These are phyloP conservation scores for Dasyprocta punctata DNA, from an alignment of 2,113 vertebrate genomes.

Conservation along the genomic window DNA sequence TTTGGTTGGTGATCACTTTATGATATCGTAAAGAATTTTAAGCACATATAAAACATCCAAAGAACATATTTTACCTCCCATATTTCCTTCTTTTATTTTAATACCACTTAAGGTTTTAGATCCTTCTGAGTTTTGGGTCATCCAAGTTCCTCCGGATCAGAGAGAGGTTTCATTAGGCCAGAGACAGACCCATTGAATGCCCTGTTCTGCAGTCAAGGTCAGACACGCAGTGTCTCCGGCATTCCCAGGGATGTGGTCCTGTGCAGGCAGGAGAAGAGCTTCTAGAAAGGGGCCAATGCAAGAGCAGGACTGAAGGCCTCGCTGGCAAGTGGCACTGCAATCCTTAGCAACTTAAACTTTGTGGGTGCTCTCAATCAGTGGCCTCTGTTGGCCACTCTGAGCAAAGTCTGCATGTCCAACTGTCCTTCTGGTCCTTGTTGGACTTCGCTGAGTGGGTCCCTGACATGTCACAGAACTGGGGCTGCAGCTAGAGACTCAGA, in stretches of 20 bases:
- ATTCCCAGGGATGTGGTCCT: not conserved
- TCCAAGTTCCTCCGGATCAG: not conserved
- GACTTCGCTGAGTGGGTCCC: not conserved
- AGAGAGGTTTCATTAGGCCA: not conserved
- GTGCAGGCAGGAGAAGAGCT: not conserved
- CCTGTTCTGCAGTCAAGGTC: not conserved
- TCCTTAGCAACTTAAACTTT: not conserved
- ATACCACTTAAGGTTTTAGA: not conserved
- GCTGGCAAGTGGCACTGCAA: not conserved
- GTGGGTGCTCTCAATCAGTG: not conserved
- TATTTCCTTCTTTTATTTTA: conserved; percentile 3
- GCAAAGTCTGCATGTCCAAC: not conserved
- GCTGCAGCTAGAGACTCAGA: not conserved
- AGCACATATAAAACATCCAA: not conserved
- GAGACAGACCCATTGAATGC: not conserved
- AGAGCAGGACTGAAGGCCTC: not conserved
- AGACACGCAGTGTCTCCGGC: not conserved
- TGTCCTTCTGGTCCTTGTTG: conserved; percentile 7
- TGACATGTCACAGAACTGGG: not conserved
- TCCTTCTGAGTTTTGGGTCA: not conserved
- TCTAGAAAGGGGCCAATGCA: not conserved
- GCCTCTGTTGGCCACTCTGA: not conserved
- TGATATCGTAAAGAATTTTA: conserved; percentile 9
- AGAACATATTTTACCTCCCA: not conserved
- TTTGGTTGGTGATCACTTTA: not conserved